Base-by-base conservation (phyloP, 2,797 vertebrate genomes). In the Merluccius polli region DNA sequence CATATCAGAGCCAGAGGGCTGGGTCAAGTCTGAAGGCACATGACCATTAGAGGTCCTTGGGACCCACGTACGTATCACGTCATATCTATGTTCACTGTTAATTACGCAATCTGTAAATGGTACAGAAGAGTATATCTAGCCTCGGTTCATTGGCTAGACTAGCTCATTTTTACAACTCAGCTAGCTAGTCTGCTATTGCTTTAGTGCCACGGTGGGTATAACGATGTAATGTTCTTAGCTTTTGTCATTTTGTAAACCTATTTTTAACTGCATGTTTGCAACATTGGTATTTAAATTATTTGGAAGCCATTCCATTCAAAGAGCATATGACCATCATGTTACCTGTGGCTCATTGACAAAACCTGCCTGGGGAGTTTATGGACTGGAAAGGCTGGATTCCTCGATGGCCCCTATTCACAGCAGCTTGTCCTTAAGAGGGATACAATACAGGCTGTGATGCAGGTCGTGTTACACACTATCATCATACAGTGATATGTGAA, bases 321-420 rank as follows among this genome's bases (percentile, higher is more conserved):
- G 24, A 1, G 10, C 15, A 24, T 21, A n/a, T 24, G 21, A 24
- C 1, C 1, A 9, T 59, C 52, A n/a, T 59, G 52, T 24, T 59
- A 59, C 21, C 52, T 52, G 44, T 52, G 15, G 15, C 44, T n/a
- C 52, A 1, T 24, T 75, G 75, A 16, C 5, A 21, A 84, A 90
- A 89, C 89, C 78, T 68, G 90, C 84, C 78, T n/a, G 75, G 29
- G 71, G 38, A 81, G 84, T 88, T 80, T 68, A 24, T 21, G 1
- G 72, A 85, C 89, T 68, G 7, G 52, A 24, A 59, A 59, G 52
- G n/a, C n/a, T 59, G 52, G 21, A 59, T 59, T 59, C 52, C 52
- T 52, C 48, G 4, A 1, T 24, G 52, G 52, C 21, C 36, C 11
- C 36, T 38, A 12, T 44, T 15, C 12, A 44, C 13, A 44, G 41